Conservation (phyloP, 2,797 vertebrate genomes). For the Poecilia velifera region DNA sequence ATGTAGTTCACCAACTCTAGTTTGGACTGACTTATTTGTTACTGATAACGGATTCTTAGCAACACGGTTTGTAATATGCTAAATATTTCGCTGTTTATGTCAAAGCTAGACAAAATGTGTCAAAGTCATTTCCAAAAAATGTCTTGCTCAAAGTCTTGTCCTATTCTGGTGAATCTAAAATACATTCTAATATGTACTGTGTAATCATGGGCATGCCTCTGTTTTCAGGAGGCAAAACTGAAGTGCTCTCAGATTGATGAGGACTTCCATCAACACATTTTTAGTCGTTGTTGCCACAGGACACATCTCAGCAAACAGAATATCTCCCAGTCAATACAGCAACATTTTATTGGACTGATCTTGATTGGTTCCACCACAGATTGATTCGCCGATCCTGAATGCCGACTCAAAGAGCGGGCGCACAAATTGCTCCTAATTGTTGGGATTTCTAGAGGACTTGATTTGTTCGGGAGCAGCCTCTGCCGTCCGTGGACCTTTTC, state of each 20-base stretch:
- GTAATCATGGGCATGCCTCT: slow-evolving; percentile 32
- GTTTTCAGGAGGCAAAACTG: slow-evolving; percentile 38
- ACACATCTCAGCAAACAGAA: slow-evolving; percentile 54
- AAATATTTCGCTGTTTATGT: neutral
- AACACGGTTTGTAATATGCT: neutral
- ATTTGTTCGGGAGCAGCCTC: slow-evolving; percentile 56
- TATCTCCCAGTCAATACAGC: slow-evolving; percentile 57
- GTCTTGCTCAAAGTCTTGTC: neutral
- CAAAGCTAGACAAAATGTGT: neutral
- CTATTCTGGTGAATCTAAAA: neutral
- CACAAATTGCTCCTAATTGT: slow-evolving; percentile 70
- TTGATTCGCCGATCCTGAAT: slow-evolving; percentile 38
- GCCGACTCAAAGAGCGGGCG: slow-evolving; percentile 50
- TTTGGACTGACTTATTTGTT: neutral
- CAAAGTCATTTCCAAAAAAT: neutral
- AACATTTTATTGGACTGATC: slow-evolving; percentile 61
- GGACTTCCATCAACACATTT: slow-evolving; percentile 58
- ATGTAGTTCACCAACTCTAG: neutral
- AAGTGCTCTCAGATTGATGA: slow-evolving; percentile 54
- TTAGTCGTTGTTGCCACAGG: slow-evolving; percentile 62
- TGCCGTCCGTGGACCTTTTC: slow-evolving; percentile 50
- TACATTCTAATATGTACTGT: no score
- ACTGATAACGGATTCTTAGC: neutral
- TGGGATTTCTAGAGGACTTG: slow-evolving; percentile 66
- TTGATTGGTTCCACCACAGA: slow-evolving; percentile 46